Evolutionary conservation across 2,797 vertebrate genomes (phyloP), one percentile per base, ranked within the genome.

Genomic region (Arrhamphus sclerolepis): DNA sequence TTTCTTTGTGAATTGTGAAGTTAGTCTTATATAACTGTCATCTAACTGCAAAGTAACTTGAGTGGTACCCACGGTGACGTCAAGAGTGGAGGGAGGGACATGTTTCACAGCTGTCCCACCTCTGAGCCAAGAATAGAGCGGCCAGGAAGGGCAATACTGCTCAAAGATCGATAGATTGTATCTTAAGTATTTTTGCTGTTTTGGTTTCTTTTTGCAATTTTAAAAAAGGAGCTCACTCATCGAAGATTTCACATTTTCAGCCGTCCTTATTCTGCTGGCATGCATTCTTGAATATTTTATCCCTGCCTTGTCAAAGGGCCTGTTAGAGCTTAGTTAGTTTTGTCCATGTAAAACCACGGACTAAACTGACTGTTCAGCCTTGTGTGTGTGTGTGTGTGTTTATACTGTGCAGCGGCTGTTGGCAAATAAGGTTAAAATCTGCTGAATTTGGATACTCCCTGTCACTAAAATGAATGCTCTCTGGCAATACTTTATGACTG

Each of bases 81-180:
- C 3, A 2, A 39, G 21, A 63, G 60, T 49, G 28, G 52, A 28
- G 49, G 20, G 54, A 13, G 47, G 42, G 7, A 87, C 77, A 53
- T 49, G 66, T 84, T 81, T 68, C 47, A 75, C 29, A 46, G 43
- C 46, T 41, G 67, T 58, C 76, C 70, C 70, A 17, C 75, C 73
- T 72, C 55, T 17, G 39, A 50, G 44, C 86, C 64, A 51, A 83
- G 54, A 91, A 93, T 93, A 93, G 87, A 82, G 44, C 55, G 17
- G 31, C 53, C 62, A 50, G 46, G 54, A 46, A 59, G 26, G 69
- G 19, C 21, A 13, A 0, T 42, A 14, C 58, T 39, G 58, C 69
- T 59, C 34, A 53, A 53, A 63, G 64, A 77, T 3, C 2, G 53
- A 46, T 34, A 22, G 46, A 55, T 13, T 49, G 51, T 0, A 29